Base-by-base conservation (phyloP, 2,888 invertebrate species). In the Trachelus iudaicus region DNA sequence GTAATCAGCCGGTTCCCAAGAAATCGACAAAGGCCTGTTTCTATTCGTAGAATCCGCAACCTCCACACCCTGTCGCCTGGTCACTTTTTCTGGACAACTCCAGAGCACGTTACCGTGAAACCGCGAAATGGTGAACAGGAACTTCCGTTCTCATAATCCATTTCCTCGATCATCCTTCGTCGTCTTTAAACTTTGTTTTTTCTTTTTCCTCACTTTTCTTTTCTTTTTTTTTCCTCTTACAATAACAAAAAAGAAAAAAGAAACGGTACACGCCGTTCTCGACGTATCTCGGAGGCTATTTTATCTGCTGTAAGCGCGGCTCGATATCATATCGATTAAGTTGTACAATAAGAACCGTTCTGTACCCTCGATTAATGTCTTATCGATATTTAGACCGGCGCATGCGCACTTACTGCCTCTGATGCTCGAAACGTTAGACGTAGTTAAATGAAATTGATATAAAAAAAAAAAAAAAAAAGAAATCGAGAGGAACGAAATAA, bases 21-120 rank as follows among this genome's bases (percentile, higher is more conserved):
- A 90, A 90, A 76, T 80, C 86, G 84, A 92, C 93, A 84, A 94
- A 94, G 90, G 94, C 94, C 91, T 95, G 94, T 88, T 95, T 95
- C 90, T 95, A 95, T 90, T 95, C 95, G 92, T 95, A 94, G 93
- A 92, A 89, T 84, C 83, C 92, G 92, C 71, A 3, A 31, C 71
- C n/a, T 34, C 4, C 4, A 1, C 71, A 33, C 71, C 71, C 40
- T 2, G 40, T 40, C 15, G 1, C 40, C 15, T 15, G 40, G 40
- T 15, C 40, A 15, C 40, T 40, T 40, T 15, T 40, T 40, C 40
- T 40, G 40, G 40, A 40, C 6, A 6, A 15, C 40, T 6, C 40
- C 40, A 15, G 69, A 69, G 69, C 69, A 1, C 69, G 69, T 31
- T 69, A 69, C 69, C 69, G 69, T 30, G 33, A 31, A 15, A 69